Percentiles rank a stretch among this genome's conserved stretches.
phyloP scores from a whole-genome alignment of 2,888 invertebrate species.

The Tenthredo mesomela region DNA sequence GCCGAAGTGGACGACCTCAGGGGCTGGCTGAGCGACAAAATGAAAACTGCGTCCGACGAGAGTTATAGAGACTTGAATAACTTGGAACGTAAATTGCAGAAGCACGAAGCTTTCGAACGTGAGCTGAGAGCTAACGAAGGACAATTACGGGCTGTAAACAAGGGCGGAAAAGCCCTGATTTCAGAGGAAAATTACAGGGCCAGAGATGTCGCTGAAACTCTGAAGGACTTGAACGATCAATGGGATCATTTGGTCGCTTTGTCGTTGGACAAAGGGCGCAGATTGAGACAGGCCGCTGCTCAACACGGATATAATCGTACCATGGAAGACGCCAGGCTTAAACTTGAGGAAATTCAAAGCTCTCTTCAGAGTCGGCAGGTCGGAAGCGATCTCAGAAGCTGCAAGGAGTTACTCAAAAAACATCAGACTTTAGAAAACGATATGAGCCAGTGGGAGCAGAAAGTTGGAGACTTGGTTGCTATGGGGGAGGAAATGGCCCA shows the following conservation, averaged over 20 bases:
- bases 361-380: constrained; percentile 90
- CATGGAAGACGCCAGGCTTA: constrained; percentile 93
- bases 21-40: constrained; percentile 95
- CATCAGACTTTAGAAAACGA: constrained; percentile 94
- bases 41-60: constrained; percentile 94
- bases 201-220: constrained; percentile 84
- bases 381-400: constrained; percentile 94
- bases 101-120: constrained; percentile 97
- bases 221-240: constrained; percentile 86
- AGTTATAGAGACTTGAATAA: constrained; percentile 95
- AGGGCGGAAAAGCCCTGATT: constrained; percentile 87
- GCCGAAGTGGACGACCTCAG: constrained; percentile 95
- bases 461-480: constrained; percentile 87
- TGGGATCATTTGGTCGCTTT: constrained; percentile 88
- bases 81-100: constrained; percentile 94
- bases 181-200: constrained; percentile 86
- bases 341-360: constrained; percentile 91
- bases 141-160: constrained; percentile 91
- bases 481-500: constrained; percentile 95
- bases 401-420: constrained; percentile 93
- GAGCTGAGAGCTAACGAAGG: constrained; percentile 97
- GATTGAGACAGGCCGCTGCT: constrained; percentile 92
- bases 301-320: constrained; percentile 89
- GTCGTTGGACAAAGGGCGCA: constrained; percentile 85
- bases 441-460: constrained; percentile 89